Evolutionary conservation across 2,888 invertebrate genomes (phyloP), one percentile per base, ranked within the genome.

Genomic region (Chrysolina haemoptera): DNA sequence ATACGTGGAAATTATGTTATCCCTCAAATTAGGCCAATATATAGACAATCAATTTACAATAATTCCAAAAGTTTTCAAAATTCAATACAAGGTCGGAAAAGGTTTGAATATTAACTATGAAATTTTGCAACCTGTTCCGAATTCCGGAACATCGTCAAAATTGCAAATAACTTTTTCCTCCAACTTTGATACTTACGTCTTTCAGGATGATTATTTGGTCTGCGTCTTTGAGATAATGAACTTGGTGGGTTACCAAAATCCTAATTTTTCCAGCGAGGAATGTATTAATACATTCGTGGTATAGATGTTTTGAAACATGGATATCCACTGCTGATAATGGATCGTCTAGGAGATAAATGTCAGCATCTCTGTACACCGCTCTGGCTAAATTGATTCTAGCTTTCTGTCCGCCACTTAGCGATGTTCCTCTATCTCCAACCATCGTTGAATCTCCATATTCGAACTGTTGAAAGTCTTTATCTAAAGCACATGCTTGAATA

Each of bases 201-300:
- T 90, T 89, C 41, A 94, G 84, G 64, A 94, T 90, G 62, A 94
- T 86, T 62, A 94, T 92, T 41, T 89, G 89, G 82, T 93, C 92
- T 0, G 92, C 93, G 64, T 91, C 89, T 78, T 92, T 92, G 10
- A 94, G 88, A 85, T 94, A 94, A 83, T 96, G 95, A n/a, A 95
- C 90, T 86, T 96, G 96, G 89, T 96, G 96, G 0, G 96, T 96
- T 73, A 95, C 94, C 14, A 96, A 90, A 70, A 96, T 91, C 55
- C 94, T 89, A 0, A 94, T 94, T 83, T 92, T 92, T 4, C 91
- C 89, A 62, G 89, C 89, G 76, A 96, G 88, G 81, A 91, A 91
- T 0, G 90, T 91, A 78, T 90, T 91, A 76, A 95, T 93, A 83
- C 95, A 96, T 83, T 94, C 91, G 67, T 95, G 92, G 84, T 94